Percentiles rank a stretch among this genome's conserved stretches.
Conservation (phyloP, 2,797 vertebrate genomes). For the Rhincodon typus region DNA sequence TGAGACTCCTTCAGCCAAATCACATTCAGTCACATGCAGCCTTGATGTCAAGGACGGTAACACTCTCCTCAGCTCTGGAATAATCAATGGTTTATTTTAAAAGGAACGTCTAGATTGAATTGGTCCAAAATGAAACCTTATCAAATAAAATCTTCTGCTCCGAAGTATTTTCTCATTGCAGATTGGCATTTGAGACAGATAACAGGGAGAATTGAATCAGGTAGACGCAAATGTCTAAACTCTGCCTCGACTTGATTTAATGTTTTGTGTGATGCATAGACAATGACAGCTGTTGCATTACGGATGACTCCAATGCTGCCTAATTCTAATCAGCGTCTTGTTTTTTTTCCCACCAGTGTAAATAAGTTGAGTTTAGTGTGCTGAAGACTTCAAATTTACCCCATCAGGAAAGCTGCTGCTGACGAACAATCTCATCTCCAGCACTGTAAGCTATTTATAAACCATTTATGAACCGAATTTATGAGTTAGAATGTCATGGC, state of each 20-base stretch:
- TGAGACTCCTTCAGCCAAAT: background rate
- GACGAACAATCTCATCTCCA: background rate
- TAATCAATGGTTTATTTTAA: conserved; percentile 13
- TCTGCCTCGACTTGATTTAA: background rate
- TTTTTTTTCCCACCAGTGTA: background rate
- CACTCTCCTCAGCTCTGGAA: background rate
- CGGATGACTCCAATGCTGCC: background rate
- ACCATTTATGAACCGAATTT: background rate
- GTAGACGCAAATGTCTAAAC: background rate
- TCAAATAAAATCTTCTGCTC: background rate
- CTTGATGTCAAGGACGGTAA: background rate
- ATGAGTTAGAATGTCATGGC: too few species aligned
- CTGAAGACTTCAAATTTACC: background rate
- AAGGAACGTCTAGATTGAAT: background rate
- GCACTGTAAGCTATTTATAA: background rate
- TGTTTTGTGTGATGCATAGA: background rate
- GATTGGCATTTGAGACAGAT: background rate
- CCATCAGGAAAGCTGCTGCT: background rate
- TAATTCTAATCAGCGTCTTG: background rate
- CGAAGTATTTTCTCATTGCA: background rate
- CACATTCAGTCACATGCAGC: background rate
- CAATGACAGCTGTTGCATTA: background rate
- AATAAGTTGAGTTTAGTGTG: background rate
- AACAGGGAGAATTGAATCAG: background rate
- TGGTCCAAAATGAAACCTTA: background rate